Evolutionary conservation across 2,888 invertebrate genomes (phyloP).

Genomic region (Rambutsinella grinnellia): DNA sequence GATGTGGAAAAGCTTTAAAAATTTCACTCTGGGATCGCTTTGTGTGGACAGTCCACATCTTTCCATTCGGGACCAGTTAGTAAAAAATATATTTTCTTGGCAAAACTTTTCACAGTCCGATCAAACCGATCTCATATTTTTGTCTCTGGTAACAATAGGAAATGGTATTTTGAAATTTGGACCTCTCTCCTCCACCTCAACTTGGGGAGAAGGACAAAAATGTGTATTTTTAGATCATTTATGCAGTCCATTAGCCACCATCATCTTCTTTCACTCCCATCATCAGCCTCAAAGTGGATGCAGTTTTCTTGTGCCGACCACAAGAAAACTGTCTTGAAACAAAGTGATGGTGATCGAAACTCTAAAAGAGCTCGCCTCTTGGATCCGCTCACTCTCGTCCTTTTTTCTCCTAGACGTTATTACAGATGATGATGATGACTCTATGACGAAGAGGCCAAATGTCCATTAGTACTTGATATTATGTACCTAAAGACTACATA

Average conservation of each 20-base stretch:
- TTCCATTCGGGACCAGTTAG: background rate
- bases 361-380: background rate
- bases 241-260: slow-evolving; percentile 38
- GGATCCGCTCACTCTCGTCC: slow-evolving; percentile 2
- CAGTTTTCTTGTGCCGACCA: slow-evolving; percentile 7
- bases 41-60: background rate
- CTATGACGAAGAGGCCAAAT: slow-evolving; percentile 49
- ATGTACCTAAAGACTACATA: background rate
- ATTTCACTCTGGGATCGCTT: background rate
- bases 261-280: background rate
- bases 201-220: slow-evolving; percentile 4
- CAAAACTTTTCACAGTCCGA: background rate
- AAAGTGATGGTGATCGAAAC: background rate
- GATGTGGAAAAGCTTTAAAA: too few species aligned
- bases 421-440: slow-evolving; percentile 32
- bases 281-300: too few species aligned
- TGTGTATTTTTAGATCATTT: slow-evolving; percentile 28
- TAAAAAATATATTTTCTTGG: background rate
- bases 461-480: slow-evolving; percentile 43
- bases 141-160: background rate
- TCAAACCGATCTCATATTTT: background rate
- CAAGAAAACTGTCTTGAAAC: slow-evolving; percentile 4
- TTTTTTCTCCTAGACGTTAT: slow-evolving; percentile 22
- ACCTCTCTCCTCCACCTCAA: background rate
- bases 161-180: background rate